Conservation (phyloP, 2,113 vertebrate genomes). For the Pterocles burchelli region DNA sequence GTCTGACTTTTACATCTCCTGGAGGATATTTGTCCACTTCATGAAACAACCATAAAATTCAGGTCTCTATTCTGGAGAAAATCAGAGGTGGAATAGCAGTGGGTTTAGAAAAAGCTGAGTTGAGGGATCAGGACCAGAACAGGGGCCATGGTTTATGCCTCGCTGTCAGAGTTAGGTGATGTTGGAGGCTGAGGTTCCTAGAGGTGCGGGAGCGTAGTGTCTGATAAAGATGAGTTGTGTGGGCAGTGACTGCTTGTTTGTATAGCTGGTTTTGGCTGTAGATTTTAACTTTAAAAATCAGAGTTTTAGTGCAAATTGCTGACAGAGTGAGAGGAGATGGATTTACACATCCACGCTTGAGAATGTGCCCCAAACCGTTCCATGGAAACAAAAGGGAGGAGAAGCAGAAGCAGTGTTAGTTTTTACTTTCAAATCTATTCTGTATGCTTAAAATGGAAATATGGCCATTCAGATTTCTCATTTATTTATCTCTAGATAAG, state of each 20-base stretch:
- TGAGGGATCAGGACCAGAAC: not conserved
- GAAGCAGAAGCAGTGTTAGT: not conserved
- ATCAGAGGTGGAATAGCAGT: not conserved
- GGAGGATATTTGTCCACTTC: not conserved
- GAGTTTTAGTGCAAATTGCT: not conserved
- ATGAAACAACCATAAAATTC: not conserved
- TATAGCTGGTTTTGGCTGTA: not conserved
- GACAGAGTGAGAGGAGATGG: constrained; percentile 10
- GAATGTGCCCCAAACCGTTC: constrained; percentile 18
- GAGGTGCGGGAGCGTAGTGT: not conserved
- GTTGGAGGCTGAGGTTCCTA: not conserved
- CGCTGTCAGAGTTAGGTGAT: not conserved
- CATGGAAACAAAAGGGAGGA: constrained; percentile 46
- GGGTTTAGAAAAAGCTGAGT: not conserved
- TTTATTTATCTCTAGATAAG: not conserved
- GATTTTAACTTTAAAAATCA: not conserved
- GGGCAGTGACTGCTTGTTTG: not conserved
- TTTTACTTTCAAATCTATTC: constrained; percentile 20
- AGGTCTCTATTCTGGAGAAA: not conserved
- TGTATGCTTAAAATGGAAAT: constrained; percentile 1
- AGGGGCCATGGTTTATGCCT: not conserved
- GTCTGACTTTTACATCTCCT: not conserved
- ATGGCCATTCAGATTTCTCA: not conserved
- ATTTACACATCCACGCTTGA: not conserved
- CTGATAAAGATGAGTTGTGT: not conserved